Evolutionary conservation across 2,113 vertebrate genomes (phyloP), one percentile per base, ranked within the genome.

Genomic region (Pelobates fuscus): DNA sequence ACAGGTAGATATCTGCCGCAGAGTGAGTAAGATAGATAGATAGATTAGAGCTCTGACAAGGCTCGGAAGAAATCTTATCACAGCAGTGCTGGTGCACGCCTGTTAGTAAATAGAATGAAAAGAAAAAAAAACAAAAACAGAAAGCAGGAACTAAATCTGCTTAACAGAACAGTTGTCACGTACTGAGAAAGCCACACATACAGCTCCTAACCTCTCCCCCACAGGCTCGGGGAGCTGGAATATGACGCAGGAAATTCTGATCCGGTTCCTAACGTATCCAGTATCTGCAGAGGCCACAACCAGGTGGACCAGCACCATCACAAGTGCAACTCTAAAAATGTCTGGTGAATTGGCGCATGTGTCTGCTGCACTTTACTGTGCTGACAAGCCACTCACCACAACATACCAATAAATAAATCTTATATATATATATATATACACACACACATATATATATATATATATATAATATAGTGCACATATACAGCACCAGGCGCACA

Each of bases 251-350:
- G n/a, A 25, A 11, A 6, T 32, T 25, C 14, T 2, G 20, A 37
- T 37, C 52, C 32, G 52, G 52, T 21, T 24, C 7, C 2, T 20
- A 25, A n/a, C 43, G 21, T 10, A 15, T 37, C 32, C 32, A 37
- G 10, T 6, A 10, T 62, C 70, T 27, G 70, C 70, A 71, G 58
- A 71, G 70, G 70, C 70, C 70, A 67, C 65, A 52, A 5, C 14
- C 11, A 49, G 54, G 11, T 30, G 49, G 17, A 30, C 21, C 17
- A 18, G 12, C 44, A 23, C 32, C 8, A 20, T 23, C 37, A 20
- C 18, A 12, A 27, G 30, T 3, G 29, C 1, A 23, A 49, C 37
- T 26, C 57, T 32, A 14, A 32, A n/a, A n/a, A n/a, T n/a, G n/a
- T n/a, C 11, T 18, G 10, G 25, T 46, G 24, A 8, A 41, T 52